Base-by-base conservation (phyloP, 2,797 vertebrate genomes). In the Eremophila alpestris region DNA sequence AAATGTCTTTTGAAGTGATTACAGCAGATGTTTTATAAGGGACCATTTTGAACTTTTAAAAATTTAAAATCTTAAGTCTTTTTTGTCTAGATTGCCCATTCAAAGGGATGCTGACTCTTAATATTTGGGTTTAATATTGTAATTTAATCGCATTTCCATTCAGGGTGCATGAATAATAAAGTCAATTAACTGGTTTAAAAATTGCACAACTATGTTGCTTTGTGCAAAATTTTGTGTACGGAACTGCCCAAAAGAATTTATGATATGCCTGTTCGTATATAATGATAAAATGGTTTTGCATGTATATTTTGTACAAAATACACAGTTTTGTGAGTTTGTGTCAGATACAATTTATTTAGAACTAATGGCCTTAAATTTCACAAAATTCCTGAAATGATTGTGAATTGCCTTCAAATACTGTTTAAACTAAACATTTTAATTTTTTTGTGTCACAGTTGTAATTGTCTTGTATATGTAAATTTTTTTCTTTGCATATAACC, bases 351-450 rank as follows among this genome's bases (percentile, higher is more conserved):
- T 97, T 98, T 97, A 93, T 97, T 97, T 97, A 98, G 98, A 99
- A 99, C 98, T 99, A 99, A 99, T 98, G 98, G 99, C 99, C 99
- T 99, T 99, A 99, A 99, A 98, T 98, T 98, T 99, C 98, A 99
- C 98, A 98, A 97, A 98, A 98, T 97, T 98, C 98, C 98, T 98
- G 98, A 98, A 98, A 97, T 97, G 96, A 98, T 98, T 98, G 99
- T 99, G 98, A 97, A 97, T 98, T 99, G 99, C 99, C 99, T 99
- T 99, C 96, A 97, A 96, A 98, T 98, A 98, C 97, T 95, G 93
- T 96, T 95, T 79, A 96, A 92, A 91, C 20, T 94, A 98, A 96
- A 97, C 97, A 89, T 60, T 98, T 87, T 94, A 97, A 10, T 96
- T 98, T 97, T 98, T 98, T 41, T 98, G 97, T 99, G 98, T 99